These are phyloP conservation scores for Pomacea canaliculata DNA, from an alignment of 2,888 invertebrate genomes.

Conservation along the genomic window DNA sequence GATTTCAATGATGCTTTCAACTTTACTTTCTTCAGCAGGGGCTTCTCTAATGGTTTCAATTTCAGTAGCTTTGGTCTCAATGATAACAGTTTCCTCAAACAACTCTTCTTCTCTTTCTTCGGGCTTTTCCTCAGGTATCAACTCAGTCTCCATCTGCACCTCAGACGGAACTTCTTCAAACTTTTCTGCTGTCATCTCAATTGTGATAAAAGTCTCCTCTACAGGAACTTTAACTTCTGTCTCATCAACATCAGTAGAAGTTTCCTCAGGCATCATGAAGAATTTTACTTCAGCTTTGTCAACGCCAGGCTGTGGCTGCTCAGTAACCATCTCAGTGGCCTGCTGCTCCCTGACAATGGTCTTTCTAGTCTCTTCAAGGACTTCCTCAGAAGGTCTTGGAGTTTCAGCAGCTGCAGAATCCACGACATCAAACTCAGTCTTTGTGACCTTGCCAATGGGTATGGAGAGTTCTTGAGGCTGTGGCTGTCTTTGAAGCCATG, in stretches of 20 bases:
- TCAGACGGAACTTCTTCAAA: slow-evolving; percentile 24
- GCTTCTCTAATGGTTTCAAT: slow-evolving; percentile 33
- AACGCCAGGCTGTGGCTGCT: slow-evolving; percentile 28
- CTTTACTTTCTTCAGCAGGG: slow-evolving; percentile 26
- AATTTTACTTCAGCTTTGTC: slow-evolving; percentile 45
- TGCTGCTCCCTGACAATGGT: slow-evolving; percentile 43
- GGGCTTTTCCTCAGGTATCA: slow-evolving; percentile 24
- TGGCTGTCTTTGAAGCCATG: slow-evolving; percentile 49
- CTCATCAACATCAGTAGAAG: slow-evolving; percentile 38
- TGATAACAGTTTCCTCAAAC: slow-evolving; percentile 16
- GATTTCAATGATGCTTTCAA: slow-evolving; percentile 32
- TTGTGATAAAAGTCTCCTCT: slow-evolving; percentile 38
- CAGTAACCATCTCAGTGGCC: slow-evolving; percentile 22
- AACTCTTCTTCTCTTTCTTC: slow-evolving; percentile 27
- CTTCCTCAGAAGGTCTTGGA: slow-evolving; percentile 51
- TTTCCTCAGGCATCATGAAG: slow-evolving; percentile 38
- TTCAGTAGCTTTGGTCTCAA: slow-evolving; percentile 14
- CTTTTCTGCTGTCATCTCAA: slow-evolving; percentile 35
- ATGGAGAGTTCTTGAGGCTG: slow-evolving; percentile 52
- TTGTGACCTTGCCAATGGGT: slow-evolving; percentile 45
- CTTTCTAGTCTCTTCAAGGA: slow-evolving; percentile 48
- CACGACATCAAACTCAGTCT: slow-evolving; percentile 38
- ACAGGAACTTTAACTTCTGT: slow-evolving; percentile 35
- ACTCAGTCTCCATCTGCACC: slow-evolving; percentile 26
- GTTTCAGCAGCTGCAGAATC: slow-evolving; percentile 35